These are phyloP conservation scores for Thereuonema tuberculata DNA, from an alignment of 1,140 invertebrate species.

Conservation along the genomic window DNA sequence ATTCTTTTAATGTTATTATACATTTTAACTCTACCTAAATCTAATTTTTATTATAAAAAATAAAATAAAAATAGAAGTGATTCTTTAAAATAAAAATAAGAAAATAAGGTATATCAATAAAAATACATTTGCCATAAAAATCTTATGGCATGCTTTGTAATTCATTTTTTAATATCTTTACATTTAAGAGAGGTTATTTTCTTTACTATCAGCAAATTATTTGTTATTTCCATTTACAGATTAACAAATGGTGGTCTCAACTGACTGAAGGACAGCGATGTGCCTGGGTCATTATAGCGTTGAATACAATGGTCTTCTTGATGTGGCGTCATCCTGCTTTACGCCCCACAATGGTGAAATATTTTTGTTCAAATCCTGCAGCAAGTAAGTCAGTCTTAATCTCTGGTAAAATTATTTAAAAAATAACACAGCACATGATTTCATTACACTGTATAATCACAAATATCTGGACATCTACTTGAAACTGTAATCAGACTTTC, in stretches of 20 bases:
- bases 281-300: constrained; percentile 59
- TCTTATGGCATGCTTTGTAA: no score
- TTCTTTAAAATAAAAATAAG: background rate
- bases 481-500: no score
- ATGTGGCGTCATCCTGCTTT: constrained; percentile 63
- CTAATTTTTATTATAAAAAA: no score
- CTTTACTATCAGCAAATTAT: no score
- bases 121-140: no score
- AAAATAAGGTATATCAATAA: no score
- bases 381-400: constrained; percentile 41
- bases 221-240: constrained; percentile 23
- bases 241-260: constrained; percentile 57
- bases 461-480: no score
- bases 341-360: constrained; percentile 61
- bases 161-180: background rate
- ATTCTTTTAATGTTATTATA: no score
- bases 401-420: background rate
- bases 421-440: background rate
- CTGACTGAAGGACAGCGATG: constrained; percentile 58
- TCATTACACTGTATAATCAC: no score
- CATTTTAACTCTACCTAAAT: no score
- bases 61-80: background rate
- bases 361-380: constrained; percentile 69
- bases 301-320: constrained; percentile 65
- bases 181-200: background rate